These are phyloP conservation scores for Dynastes maya DNA, from an alignment of 2,888 invertebrate species.

Conservation along the genomic window DNA sequence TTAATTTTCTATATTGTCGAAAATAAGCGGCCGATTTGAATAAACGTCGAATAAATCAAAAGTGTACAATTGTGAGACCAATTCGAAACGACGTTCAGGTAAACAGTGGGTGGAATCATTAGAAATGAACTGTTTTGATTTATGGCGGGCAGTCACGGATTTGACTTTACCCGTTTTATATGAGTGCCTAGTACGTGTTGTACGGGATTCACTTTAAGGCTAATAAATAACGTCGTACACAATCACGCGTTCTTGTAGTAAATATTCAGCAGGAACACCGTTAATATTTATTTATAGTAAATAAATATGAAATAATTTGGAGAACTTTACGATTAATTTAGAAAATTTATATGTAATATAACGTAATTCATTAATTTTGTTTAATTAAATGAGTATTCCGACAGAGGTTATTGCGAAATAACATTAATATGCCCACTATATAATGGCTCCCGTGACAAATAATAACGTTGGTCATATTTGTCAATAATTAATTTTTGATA, in stretches of 20 bases:
- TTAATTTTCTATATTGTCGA: slow-evolving; percentile 42
- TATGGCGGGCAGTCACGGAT: slow-evolving; percentile 48
- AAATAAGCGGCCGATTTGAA: slow-evolving; percentile 41
- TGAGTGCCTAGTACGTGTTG: slow-evolving; percentile 46
- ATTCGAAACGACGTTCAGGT: slow-evolving; percentile 45
- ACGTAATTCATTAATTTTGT: slow-evolving; percentile 3
- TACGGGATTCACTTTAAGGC: slow-evolving; percentile 36
- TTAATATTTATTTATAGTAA: slow-evolving; percentile 27
- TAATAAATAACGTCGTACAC: slow-evolving; percentile 35
- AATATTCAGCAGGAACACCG: slow-evolving; percentile 22
- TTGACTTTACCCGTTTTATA: slow-evolving; percentile 35
- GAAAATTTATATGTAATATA: neutral
- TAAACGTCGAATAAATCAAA: slow-evolving; percentile 41
- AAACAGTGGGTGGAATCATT: slow-evolving; percentile 50
- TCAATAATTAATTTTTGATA: too few species aligned
- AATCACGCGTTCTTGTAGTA: slow-evolving; percentile 18
- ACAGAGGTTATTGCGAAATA: too few species aligned
- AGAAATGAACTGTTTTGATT: slow-evolving; percentile 49
- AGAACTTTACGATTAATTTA: slow-evolving; percentile 10
- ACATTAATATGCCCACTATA: too few species aligned
- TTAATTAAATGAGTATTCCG: neutral
- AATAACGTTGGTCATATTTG: too few species aligned
- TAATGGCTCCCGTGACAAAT: too few species aligned
- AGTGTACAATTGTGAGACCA: slow-evolving; percentile 41
- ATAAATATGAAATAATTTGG: slow-evolving; percentile 39